These are phyloP conservation scores for Neosilurus mollespiculum DNA, from an alignment of 2,797 vertebrate genomes.

Conservation along the genomic window DNA sequence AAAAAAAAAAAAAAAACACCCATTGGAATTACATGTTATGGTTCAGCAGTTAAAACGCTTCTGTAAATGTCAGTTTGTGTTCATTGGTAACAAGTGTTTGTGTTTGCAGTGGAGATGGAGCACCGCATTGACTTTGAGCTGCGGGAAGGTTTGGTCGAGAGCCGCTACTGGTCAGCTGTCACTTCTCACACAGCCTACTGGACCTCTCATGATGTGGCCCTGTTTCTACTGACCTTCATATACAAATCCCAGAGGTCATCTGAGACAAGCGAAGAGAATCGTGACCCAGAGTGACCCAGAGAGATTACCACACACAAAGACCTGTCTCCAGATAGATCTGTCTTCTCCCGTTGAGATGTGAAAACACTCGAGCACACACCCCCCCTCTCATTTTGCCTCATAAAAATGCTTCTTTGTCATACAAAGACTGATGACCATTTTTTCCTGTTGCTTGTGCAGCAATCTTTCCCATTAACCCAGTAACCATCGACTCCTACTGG, in stretches of 20 bases:
- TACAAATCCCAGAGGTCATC: constrained; percentile 77
- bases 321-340: background rate
- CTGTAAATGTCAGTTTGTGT: background rate
- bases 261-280: constrained; percentile 58
- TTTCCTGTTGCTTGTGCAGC: constrained; percentile 31
- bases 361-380: constrained; percentile 33
- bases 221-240: constrained; percentile 95
- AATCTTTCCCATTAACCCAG: constrained; percentile 24
- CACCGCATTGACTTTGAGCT: constrained; percentile 95
- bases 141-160: constrained; percentile 94
- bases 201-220: constrained; percentile 94
- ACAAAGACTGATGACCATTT: constrained; percentile 30
- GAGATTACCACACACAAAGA: constrained; percentile 29
- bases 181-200: constrained; percentile 98
- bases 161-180: constrained; percentile 96
- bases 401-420: constrained; percentile 52
- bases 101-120: constrained; percentile 87
- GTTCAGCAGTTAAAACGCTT: background rate
- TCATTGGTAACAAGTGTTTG: background rate
- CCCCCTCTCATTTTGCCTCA: constrained; percentile 39
- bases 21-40: background rate
- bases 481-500: background rate
- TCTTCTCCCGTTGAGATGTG: background rate
- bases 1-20: background rate
- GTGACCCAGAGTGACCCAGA: constrained; percentile 65